These are phyloP conservation scores for Tetrax tetrax DNA, from an alignment of 2,113 vertebrate species.

Conservation along the genomic window DNA sequence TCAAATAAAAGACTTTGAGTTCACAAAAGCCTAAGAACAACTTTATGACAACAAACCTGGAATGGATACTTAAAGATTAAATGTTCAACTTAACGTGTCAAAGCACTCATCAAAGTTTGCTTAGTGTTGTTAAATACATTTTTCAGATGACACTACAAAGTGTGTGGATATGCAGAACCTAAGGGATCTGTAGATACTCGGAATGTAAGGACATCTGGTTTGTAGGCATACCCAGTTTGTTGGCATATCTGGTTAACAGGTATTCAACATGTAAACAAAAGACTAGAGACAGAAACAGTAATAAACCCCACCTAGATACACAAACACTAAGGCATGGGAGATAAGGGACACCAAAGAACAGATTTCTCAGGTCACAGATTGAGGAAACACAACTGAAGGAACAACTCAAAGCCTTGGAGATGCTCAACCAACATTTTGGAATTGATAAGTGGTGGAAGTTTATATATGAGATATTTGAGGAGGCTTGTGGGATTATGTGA, in stretches of 20 bases:
- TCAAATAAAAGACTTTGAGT: background rate
- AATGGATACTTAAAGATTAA: background rate
- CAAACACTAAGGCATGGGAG: background rate
- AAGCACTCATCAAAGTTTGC: background rate
- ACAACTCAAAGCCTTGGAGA: background rate
- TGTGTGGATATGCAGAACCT: background rate
- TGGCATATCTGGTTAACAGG: background rate
- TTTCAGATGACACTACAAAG: background rate
- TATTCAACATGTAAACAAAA: background rate
- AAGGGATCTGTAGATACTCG: background rate
- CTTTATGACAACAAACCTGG: background rate
- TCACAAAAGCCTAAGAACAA: background rate
- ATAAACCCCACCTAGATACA: background rate
- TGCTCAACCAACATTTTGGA: background rate
- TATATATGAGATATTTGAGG: background rate
- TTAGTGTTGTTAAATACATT: background rate
- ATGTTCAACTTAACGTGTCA: background rate
- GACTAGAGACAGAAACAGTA: background rate
- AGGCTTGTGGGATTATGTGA: background rate
- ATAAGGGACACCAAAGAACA: background rate
- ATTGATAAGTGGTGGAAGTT: background rate
- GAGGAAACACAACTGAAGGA: background rate
- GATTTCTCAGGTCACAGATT: background rate
- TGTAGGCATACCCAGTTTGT: background rate
- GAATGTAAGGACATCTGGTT: background rate